phyloP scores from a whole-genome alignment of 1,140 invertebrate genomes.

The Zelostemma sp. region DNA sequence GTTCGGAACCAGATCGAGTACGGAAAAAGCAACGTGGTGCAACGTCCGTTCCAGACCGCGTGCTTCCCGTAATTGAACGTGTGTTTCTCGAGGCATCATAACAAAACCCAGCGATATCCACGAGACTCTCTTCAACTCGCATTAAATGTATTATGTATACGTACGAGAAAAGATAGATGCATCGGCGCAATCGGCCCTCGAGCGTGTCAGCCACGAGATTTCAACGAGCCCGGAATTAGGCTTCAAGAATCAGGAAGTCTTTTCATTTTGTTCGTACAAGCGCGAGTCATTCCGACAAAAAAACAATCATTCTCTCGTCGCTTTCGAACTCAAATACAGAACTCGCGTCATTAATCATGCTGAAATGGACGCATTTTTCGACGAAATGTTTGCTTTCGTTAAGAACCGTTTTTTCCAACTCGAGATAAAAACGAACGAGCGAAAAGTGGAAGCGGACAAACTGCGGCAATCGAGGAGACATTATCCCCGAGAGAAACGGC shows the following conservation, averaged over 20 bases:
- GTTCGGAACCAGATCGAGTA: constrained; percentile 12
- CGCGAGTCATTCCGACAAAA: too few relatives aligned
- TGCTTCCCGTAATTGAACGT: constrained; percentile 62
- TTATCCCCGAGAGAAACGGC: neutral
- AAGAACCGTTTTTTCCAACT: too few relatives aligned
- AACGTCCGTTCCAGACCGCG: constrained; percentile 66
- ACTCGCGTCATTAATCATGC: too few relatives aligned
- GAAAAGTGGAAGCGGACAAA: neutral
- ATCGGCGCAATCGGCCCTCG: constrained; percentile 31
- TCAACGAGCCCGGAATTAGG: constrained; percentile 30
- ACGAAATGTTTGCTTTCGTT: too few relatives aligned
- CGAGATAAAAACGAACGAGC: too few relatives aligned
- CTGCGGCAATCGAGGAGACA: constrained; percentile 1
- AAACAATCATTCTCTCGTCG: too few relatives aligned
- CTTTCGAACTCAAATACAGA: too few relatives aligned
- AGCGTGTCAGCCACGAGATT: constrained; percentile 34
- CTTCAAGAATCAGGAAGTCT: constrained; percentile 23
- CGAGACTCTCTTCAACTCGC: constrained; percentile 12
- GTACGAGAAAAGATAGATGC: constrained; percentile 43
- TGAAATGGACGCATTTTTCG: too few relatives aligned
- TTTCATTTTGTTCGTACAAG: neutral
- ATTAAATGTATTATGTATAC: constrained; percentile 44
- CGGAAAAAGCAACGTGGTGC: constrained; percentile 42
- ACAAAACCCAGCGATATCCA: constrained; percentile 21
- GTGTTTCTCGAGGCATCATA: constrained; percentile 40